Percentiles rank a stretch among this genome's conserved stretches.
Conservation (phyloP, 2,797 vertebrate genomes). For the Anabacerthia variegaticeps region DNA sequence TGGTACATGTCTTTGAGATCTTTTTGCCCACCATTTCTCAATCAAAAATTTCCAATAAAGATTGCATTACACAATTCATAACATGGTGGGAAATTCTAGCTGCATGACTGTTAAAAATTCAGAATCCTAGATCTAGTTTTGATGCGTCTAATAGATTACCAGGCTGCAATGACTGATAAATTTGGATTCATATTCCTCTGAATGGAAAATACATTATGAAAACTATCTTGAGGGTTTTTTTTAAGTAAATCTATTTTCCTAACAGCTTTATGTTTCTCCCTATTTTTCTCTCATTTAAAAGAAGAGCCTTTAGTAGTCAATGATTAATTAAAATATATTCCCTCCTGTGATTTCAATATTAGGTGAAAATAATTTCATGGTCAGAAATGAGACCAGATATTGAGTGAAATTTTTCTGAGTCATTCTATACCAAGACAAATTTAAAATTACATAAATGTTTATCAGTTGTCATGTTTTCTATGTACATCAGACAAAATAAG, state of each 20-base stretch:
- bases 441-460: background rate
- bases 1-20: rapidly evolving
- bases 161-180: background rate
- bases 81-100: background rate
- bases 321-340: background rate
- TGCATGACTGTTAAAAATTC: background rate
- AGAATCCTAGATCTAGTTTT: background rate
- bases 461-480: background rate
- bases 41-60: background rate
- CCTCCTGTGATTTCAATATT: background rate
- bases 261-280: rapidly evolving
- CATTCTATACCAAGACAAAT: background rate
- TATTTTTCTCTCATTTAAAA: background rate
- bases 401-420: background rate
- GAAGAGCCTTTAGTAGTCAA: background rate
- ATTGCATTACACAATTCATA: background rate
- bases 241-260: background rate
- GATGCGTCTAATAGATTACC: background rate
- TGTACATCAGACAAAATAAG: background rate
- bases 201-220: background rate
- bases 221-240: background rate
- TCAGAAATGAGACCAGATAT: background rate
- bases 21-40: background rate
- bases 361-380: background rate
- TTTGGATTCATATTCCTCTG: background rate